Percentiles rank a stretch among this genome's conserved stretches.
phyloP scores from a whole-genome alignment of 2,113 vertebrate species.

The Phyllostomus hastatus region DNA sequence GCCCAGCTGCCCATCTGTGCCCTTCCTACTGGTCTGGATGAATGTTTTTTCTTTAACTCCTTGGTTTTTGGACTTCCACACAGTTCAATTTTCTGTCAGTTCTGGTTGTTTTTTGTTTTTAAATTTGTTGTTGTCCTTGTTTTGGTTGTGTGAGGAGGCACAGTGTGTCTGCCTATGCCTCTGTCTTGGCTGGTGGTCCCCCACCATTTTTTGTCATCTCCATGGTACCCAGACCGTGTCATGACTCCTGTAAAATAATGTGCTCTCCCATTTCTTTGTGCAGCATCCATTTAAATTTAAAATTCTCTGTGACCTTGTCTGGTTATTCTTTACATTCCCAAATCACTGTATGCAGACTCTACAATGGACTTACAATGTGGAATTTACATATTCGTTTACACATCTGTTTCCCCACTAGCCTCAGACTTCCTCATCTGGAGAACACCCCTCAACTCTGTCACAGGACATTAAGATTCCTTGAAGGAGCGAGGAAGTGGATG shows the following conservation, averaged over 20 bases:
- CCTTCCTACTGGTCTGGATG: too few relatives aligned
- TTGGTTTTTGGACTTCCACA: too few relatives aligned
- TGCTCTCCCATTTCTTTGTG: neutral
- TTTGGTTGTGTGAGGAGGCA: too few relatives aligned
- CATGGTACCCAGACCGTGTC: too few relatives aligned
- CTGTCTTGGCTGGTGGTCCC: too few relatives aligned
- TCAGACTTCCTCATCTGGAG: neutral
- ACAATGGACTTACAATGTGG: too few relatives aligned
- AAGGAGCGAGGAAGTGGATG: neutral
- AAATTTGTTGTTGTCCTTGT: too few relatives aligned
- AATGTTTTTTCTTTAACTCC: too few relatives aligned
- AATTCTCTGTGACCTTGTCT: neutral
- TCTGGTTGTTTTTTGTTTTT: too few relatives aligned
- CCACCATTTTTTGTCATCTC: neutral
- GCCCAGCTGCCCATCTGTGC: too few relatives aligned
- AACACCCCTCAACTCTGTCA: neutral
- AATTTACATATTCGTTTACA: neutral
- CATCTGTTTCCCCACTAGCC: neutral
- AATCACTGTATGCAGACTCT: neutral
- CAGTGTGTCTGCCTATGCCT: too few relatives aligned
- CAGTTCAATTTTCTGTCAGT: too few relatives aligned
- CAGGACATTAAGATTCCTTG: neutral
- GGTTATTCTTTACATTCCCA: neutral
- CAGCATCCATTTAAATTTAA: neutral
- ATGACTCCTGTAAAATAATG: neutral